A percentile compares a stretch with the other conserved stretches of the same genome.
Conservation (phyloP, 2,797 vertebrate genomes). For the Notolabrus celidotus region DNA sequence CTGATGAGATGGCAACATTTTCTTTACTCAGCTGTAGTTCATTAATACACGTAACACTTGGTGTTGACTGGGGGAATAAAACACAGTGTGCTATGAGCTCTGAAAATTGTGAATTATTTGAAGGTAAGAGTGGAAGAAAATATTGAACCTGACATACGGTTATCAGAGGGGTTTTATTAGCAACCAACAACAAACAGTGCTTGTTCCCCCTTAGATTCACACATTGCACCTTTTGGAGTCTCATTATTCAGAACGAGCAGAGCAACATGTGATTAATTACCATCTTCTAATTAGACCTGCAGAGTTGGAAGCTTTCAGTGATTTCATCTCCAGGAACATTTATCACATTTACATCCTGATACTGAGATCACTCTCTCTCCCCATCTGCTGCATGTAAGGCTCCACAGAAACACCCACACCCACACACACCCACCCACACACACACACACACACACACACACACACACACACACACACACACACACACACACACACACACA, state of each 20-base stretch:
- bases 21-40: too few species aligned
- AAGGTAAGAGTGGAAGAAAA: too few species aligned
- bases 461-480: too few species aligned
- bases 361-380: slow-evolving; percentile 57
- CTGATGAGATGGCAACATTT: too few species aligned
- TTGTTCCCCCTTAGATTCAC: slow-evolving; percentile 66
- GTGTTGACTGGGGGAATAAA: too few species aligned
- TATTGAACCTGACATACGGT: too few species aligned
- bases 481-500: too few species aligned
- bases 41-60: too few species aligned
- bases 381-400: slow-evolving; percentile 37
- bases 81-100: too few species aligned
- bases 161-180: slow-evolving; percentile 45
- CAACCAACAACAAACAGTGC: slow-evolving; percentile 63
- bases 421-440: too few species aligned
- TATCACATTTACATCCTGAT: slow-evolving; percentile 77
- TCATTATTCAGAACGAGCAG: slow-evolving; percentile 71
- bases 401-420: background rate
- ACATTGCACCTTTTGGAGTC: slow-evolving; percentile 67
- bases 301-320: slow-evolving; percentile 72
- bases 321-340: slow-evolving; percentile 79
- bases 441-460: background rate
- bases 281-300: slow-evolving; percentile 77
- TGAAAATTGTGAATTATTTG: too few species aligned
- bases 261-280: slow-evolving; percentile 76